Base-by-base conservation (phyloP, 2,888 invertebrate genomes). In the Hemistola chrysoprasaria region DNA sequence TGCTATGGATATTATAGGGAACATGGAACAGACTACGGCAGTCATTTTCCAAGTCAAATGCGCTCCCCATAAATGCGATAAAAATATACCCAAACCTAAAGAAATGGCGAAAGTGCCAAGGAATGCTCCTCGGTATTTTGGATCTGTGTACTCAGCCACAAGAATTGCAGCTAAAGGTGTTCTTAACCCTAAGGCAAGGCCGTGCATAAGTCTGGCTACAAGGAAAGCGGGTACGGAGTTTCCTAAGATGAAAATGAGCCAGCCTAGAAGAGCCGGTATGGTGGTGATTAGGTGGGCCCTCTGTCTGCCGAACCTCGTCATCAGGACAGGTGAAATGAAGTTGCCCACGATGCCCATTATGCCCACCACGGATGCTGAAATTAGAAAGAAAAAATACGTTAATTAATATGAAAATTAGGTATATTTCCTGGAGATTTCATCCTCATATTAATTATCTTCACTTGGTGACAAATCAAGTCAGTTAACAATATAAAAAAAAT, bases 51-150 rank as follows among this genome's bases (percentile, higher is more conserved):
- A 93, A 1, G 89, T 73, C 1, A 92, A 65, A 64, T 90, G 90
- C 0, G 91, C 91, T 1, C 94, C 94, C 62, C 93, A 81, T 0
- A 90, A 61, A 64, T 94, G 94, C 0, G 92, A 90, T 0, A 92
- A 44, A 7, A 93, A 83, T 38, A 94, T 91, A 0, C 94, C 94
- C 31, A 90, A 32, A 0, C 93, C 91, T 20, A 93, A 80, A 0
- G 92, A 90, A 33, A 93, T 85, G 0, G 92, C 91, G 11, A 92
- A 90, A 0, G 91, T 90, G 7, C 93, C 90, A 20, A 93, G 78
- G 22, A 93, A 87, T 1, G 91, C 87, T 2, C 93, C 93, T 36
- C 94, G 82, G 40, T 92, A 90, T 55, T 86, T 90, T 0, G 92
- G 93, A 40, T 91, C 90, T 0, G 90, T 90, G 42, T 90, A 91